Percentiles rank a stretch among this genome's conserved stretches.
These are phyloP conservation scores for Tokudaia tokunoshimensis DNA, from an alignment of 2,797 vertebrate species.

Conservation along the genomic window DNA sequence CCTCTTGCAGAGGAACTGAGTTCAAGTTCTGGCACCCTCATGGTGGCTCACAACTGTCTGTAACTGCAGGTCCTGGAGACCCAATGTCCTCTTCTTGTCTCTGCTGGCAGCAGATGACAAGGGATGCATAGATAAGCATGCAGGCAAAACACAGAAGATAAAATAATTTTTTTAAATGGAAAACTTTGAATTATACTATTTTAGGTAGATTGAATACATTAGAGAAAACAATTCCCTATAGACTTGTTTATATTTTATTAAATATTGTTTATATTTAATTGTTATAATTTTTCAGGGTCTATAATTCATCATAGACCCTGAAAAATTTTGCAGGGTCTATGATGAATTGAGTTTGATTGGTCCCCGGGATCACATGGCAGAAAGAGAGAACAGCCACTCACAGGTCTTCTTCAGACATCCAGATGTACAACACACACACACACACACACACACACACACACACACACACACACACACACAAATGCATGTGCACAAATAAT, in stretches of 20 bases:
- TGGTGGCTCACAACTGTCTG: background rate
- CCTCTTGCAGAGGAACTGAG: background rate
- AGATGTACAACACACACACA: background rate
- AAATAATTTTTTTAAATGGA: background rate
- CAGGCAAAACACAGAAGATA: background rate
- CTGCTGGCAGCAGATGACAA: background rate
- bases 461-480: background rate
- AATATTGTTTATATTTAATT: no score
- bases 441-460: background rate
- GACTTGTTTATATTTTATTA: no score
- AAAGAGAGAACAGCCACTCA: background rate
- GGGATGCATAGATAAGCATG: background rate
- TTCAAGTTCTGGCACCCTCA: background rate
- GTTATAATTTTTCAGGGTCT: no score
- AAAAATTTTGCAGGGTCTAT: background rate
- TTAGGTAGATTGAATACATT: background rate
- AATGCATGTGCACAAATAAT: background rate
- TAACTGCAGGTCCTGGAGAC: background rate
- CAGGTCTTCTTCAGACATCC: background rate
- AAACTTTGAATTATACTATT: background rate
- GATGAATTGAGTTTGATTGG: background rate
- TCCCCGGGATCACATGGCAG: no score
- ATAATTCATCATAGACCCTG: no score
- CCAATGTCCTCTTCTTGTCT: no score
- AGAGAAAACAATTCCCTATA: conserved; percentile 5